Conservation (phyloP, 2,113 vertebrate species). For the Anoura caudifer region DNA sequence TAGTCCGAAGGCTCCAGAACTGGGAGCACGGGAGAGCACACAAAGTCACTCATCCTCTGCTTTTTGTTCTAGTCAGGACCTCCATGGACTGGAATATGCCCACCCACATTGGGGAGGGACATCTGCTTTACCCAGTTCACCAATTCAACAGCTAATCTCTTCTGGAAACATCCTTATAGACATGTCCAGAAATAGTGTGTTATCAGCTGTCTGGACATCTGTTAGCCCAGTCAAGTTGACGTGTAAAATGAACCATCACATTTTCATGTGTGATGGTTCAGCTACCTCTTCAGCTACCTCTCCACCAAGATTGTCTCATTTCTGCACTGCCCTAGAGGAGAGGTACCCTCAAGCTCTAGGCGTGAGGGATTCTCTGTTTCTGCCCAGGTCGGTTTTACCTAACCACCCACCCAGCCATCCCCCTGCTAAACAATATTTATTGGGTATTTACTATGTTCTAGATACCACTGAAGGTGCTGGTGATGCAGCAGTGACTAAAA, state of each 20-base stretch:
- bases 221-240: background rate
- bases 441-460: background rate
- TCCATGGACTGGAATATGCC: background rate
- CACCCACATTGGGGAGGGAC: background rate
- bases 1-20: accelerated
- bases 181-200: background rate
- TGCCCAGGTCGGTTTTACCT: background rate
- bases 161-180: background rate
- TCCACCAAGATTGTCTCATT: background rate
- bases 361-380: background rate
- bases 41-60: background rate
- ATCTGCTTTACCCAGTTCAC: background rate
- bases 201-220: background rate
- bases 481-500: background rate
- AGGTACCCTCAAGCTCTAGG: background rate
- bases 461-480: background rate
- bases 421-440: background rate
- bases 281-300: background rate
- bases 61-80: background rate
- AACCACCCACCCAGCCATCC: background rate
- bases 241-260: background rate
- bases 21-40: background rate
- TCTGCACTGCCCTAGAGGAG: background rate
- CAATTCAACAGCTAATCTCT: background rate
- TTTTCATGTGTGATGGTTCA: no score